phyloP scores from a whole-genome alignment of 2,888 invertebrate species.

The Asteroscopus sphinx region DNA sequence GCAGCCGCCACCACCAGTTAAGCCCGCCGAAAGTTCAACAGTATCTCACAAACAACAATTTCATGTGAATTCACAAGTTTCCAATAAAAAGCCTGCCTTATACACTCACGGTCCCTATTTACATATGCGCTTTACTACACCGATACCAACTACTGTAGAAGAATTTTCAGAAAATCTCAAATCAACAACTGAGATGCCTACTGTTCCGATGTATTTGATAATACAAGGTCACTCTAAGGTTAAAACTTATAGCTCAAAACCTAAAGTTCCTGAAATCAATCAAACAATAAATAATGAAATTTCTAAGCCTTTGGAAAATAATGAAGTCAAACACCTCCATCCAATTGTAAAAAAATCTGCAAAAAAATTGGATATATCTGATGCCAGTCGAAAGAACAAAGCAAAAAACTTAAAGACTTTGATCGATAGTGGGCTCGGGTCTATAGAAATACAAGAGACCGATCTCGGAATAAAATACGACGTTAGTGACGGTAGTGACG shows the following conservation, averaged over 20 bases:
- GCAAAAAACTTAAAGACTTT: conserved; percentile 80
- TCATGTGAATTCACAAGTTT: conserved; percentile 68
- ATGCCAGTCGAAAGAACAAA: conserved; percentile 70
- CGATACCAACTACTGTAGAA: conserved; percentile 84
- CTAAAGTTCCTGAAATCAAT: conserved; percentile 78
- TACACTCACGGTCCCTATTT: conserved; percentile 82
- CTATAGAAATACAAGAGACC: conserved; percentile 89
- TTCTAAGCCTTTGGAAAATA: conserved; percentile 84
- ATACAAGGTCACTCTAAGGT: conserved; percentile 96
- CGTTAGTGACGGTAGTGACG: conserved; percentile 87
- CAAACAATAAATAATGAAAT: conserved; percentile 85
- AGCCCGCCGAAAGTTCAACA: conserved; percentile 65
- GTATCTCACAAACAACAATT: conserved; percentile 62
- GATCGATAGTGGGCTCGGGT: conserved; percentile 82
- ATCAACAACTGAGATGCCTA: conserved; percentile 84
- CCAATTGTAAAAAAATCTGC: conserved; percentile 76
- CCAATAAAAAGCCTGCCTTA: conserved; percentile 64
- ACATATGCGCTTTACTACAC: conserved; percentile 85
- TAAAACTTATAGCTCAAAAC: conserved; percentile 93
- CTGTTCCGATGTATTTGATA: conserved; percentile 93
- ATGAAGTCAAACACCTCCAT: conserved; percentile 90
- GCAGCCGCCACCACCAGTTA: conserved; percentile 87
- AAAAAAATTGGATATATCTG: conserved; percentile 72
- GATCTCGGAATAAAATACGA: conserved; percentile 90
- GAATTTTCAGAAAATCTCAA: conserved; percentile 63